These are phyloP conservation scores for Ophraella communa DNA, from an alignment of 2,888 invertebrate genomes.

Conservation along the genomic window DNA sequence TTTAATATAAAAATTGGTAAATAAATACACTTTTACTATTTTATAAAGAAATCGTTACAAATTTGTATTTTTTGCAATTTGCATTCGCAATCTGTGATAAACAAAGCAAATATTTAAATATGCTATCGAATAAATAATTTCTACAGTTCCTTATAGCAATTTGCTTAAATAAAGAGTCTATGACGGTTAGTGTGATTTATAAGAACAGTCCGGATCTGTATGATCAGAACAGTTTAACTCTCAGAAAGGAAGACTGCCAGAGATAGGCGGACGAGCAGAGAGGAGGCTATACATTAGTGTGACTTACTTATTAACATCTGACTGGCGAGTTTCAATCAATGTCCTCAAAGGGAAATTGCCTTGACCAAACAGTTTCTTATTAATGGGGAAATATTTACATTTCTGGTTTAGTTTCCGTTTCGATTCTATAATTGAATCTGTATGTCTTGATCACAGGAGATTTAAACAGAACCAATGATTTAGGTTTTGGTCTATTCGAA, in stretches of 20 bases:
- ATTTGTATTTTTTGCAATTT: too few relatives aligned
- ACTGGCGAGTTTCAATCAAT: constrained; percentile 45
- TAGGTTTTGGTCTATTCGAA: neutral
- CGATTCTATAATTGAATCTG: constrained; percentile 31
- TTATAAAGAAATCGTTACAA: too few relatives aligned
- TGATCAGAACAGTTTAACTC: neutral
- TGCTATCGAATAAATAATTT: too few relatives aligned
- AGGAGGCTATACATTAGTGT: constrained; percentile 46
- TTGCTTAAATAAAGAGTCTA: too few relatives aligned
- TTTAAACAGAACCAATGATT: constrained; percentile 2
- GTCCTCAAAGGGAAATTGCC: constrained; percentile 47
- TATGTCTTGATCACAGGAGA: constrained; percentile 30
- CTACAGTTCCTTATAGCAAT: too few relatives aligned
- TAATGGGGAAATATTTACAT: constrained; percentile 40
- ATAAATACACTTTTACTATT: too few relatives aligned
- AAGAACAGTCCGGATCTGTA: neutral
- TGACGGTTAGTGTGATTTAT: neutral
- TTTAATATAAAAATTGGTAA: too few relatives aligned
- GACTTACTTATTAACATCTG: constrained; percentile 47
- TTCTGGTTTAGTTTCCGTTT: constrained; percentile 30
- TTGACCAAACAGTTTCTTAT: constrained; percentile 40
- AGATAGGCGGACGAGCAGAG: constrained; percentile 30
- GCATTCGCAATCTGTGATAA: too few relatives aligned
- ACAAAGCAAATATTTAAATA: too few relatives aligned
- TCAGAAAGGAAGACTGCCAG: neutral